Base-by-base conservation (phyloP, 2,113 vertebrate genomes). In the Tragelaphus scriptus region DNA sequence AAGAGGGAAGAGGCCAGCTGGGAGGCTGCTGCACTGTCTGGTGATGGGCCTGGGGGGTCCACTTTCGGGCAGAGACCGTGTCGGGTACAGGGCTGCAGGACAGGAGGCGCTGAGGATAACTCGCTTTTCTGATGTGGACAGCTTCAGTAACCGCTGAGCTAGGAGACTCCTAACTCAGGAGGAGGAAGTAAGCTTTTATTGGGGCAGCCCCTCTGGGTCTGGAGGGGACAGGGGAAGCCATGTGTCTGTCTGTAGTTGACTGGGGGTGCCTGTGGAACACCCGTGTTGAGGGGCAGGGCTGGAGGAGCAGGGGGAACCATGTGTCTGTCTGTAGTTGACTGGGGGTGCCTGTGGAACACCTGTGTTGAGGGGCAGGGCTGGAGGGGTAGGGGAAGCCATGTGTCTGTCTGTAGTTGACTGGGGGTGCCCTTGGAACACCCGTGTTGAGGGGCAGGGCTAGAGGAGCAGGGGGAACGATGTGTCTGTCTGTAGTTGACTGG, bases 21-120 rank as follows among this genome's bases (percentile, higher is more conserved):
- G 36, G n/a, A 17, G 36, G 36, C 65, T 25, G 17, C 23, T 21
- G 49, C 30, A 0, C 2, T 1, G 1, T 7, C 32, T 14, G 47
- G 32, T 23, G 58, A 32, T 1, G 0, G 6, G 14, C 3, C 17
- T 17, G 0, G 2, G 7, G 36, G 13, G 21, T 47, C 36, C 0
- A 4, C 15, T 2, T 19, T 14, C 0, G 16, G 13, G n/a, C n/a
- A 7, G 58, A 61, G 75, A 6, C 15, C 7, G 7, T 0, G 10
- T 8, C 3, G 19, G 61, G 6, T 11, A 3, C 3, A 1, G 44
- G 14, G 28, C 59, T 8, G 6, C 25, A 7, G 53, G 2, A 7
- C 10, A 0, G 44, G 51, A 6, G 4, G 61, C 9, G 2, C 25
- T 6, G 6, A 44, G 47, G 55, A 40, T 19, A 0, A 1, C 0